Base-by-base conservation (phyloP, 1,140 invertebrate species). In the Triops cancriformis region DNA sequence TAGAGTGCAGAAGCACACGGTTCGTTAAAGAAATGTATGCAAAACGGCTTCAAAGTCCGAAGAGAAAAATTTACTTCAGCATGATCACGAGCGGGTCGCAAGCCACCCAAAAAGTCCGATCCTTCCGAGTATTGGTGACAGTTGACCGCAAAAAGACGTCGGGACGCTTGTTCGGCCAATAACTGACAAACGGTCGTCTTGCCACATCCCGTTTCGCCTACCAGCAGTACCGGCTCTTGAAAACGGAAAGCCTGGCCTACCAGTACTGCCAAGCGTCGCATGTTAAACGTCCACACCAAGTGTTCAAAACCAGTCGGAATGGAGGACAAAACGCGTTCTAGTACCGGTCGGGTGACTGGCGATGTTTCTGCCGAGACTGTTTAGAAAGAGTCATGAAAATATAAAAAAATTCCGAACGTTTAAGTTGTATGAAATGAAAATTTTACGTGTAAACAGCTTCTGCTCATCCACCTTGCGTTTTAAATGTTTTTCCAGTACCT, bases 91-190 rank as follows among this genome's bases (percentile, higher is more conserved):
- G 96, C 92, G 3, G 98, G 98, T 80, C 98, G 87, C 4, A 99
- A 85, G 72, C 96, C 95, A 74, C 98, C 98, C 11, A 99, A 86
- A 83, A 99, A 99, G 86, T 99, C 98, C 0, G 96, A 91, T 81
- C 96, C 95, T 85, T 99, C 98, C 2, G 96, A 98, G 83, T 99
- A 94, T 91, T 98, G 96, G 83, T 99, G 98, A 86, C 98, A 99
- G 86, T 99, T 99, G 0, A 99, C 90, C 41, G 91, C 90, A 73
- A 90, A 87, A 26, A 99, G 85, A 73, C 89, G 84, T 77, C 90
- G 89, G 0, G 86, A 81, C 72, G 89, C 89, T 43, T 94, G 84
- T 28, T 87, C 85, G 23, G 95, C 91, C 73, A 95, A 88, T 28
- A 98, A 84, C 85, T 99, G 95, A 82, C 96, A 98, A 26, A 98